Evolutionary conservation across 2,797 vertebrate genomes (phyloP), one percentile per base, ranked within the genome.

Genomic region (Sebastolobus alascanus): DNA sequence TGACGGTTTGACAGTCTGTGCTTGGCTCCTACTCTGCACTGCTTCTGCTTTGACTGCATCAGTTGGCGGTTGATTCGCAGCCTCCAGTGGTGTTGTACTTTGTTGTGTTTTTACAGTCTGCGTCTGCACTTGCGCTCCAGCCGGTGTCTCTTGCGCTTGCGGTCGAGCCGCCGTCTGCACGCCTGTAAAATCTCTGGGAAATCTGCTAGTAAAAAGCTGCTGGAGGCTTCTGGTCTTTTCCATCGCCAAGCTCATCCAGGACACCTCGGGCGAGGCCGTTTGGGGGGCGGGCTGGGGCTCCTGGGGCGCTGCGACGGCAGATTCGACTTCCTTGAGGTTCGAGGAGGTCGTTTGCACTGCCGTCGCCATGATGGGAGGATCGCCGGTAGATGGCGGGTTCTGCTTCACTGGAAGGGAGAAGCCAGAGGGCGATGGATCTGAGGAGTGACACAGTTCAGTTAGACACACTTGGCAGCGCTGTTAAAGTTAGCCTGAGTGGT

Each of bases 171-270:
- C 79, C 1, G 68, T 73, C 71, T 84, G 92, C 58, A 37, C 75
- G 4, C 73, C 82, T 35, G 94, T 89, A 75, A 96, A 90, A 68
- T 97, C 97, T 90, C 90, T 89, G 5, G 94, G 90, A 40, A 96
- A 90, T 85, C 84, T 96, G 73, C 88, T 94, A 3, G 92, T 88
- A 1, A 95, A 91, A 12, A 96, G 96, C 75, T 96, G 96, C 54
- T 98, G 97, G 8, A 95, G 22, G 40, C 95, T 96, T 82, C 87
- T 96, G 55, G 96, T 97, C 87, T 97, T 99, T 86, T 97, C 97
- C 87, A 96, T 95, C 0, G 96, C 97, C 69, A 97, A 84, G 64
- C 95, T 97, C 94, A 99, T 96, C 99, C 98, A 99, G 70, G 96
- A 96, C 4, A 96, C 95, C 43, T 96, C 92, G 11, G 92, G 61